A percentile compares a stretch with the other conserved stretches of the same genome.
Conservation (phyloP, 2,113 vertebrate species). For the Spilogale gracilis region DNA sequence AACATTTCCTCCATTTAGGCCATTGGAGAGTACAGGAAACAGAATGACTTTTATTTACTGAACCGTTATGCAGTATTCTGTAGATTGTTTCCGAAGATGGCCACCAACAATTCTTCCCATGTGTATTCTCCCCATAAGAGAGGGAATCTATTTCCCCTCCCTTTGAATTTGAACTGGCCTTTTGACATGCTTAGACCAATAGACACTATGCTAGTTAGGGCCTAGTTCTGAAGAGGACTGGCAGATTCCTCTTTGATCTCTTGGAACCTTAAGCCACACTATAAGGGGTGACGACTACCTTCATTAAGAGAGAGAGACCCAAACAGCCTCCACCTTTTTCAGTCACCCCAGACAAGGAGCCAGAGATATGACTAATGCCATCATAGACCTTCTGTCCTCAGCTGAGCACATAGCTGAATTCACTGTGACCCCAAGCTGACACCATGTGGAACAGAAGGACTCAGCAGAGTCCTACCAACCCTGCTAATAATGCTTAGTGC, state of each 20-base stretch:
- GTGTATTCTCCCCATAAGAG: not conserved
- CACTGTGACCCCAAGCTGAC: not conserved
- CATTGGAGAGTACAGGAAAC: not conserved
- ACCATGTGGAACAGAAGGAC: not conserved
- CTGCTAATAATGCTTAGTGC: not conserved
- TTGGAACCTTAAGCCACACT: not conserved
- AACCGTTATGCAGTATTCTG: not conserved
- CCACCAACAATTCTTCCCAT: not conserved
- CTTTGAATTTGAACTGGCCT: not conserved
- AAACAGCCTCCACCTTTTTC: not conserved
- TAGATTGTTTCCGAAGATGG: not conserved
- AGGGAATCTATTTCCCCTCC: not conserved
- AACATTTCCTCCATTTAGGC: not conserved
- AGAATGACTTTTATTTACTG: not conserved
- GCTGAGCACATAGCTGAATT: not conserved
- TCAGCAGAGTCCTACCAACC: not conserved
- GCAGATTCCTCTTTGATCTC: not conserved
- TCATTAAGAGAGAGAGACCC: not conserved
- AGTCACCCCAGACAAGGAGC: not conserved
- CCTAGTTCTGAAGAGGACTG: not conserved
- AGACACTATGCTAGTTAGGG: not conserved
- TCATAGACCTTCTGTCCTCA: not conserved
- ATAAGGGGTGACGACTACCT: not conserved
- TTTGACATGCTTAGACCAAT: not conserved
- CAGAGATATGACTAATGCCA: not conserved